These are phyloP conservation scores for Lophura nycthemera DNA, from an alignment of 2,113 vertebrate species.

Conservation along the genomic window DNA sequence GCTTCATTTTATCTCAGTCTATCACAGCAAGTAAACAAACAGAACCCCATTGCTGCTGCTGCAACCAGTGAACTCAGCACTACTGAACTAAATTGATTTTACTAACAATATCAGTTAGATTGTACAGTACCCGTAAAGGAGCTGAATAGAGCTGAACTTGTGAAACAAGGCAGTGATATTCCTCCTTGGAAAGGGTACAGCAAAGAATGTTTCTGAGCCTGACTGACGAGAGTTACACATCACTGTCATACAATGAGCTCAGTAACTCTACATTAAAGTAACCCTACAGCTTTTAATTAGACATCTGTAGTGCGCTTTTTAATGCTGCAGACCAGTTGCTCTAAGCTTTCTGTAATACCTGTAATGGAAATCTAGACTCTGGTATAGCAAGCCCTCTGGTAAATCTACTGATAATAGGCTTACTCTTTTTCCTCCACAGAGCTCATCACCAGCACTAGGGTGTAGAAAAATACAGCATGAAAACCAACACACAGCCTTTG, in stretches of 20 bases:
- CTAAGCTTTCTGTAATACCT: background rate
- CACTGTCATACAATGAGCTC: background rate
- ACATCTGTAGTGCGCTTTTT: background rate
- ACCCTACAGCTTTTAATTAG: constrained; percentile 34
- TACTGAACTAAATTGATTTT: background rate
- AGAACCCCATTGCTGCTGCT: background rate
- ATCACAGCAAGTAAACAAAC: background rate
- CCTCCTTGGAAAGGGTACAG: background rate
- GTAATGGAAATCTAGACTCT: constrained; percentile 17
- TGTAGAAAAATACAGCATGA: background rate
- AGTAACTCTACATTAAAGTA: constrained; percentile 23
- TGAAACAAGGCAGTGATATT: background rate
- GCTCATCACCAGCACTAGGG: background rate
- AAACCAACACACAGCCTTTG: background rate
- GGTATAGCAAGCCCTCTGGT: background rate
- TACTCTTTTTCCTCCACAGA: constrained; percentile 21
- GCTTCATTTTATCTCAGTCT: background rate
- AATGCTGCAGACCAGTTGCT: constrained; percentile 1
- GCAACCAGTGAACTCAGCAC: background rate
- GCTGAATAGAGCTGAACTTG: background rate
- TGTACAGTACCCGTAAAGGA: background rate
- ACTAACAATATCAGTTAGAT: background rate
- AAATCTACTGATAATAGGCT: constrained; percentile 49
- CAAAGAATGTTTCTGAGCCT: background rate
- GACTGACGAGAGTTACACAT: background rate